These are phyloP conservation scores for Rhinolophus ferrumequinum DNA, from an alignment of 2,113 vertebrate species.

Conservation along the genomic window DNA sequence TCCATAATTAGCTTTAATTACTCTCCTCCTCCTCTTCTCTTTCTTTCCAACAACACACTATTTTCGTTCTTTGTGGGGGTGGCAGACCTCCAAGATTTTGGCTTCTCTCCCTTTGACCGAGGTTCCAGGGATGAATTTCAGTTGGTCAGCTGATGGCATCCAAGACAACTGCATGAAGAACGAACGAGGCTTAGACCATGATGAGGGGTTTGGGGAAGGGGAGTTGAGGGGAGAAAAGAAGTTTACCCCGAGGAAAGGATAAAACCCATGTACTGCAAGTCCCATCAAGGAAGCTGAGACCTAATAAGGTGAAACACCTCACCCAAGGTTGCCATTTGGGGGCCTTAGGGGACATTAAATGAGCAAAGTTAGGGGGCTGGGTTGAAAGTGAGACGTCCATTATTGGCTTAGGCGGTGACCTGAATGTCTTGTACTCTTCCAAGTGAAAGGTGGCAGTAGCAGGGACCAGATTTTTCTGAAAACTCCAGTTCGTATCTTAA, in stretches of 20 bases:
- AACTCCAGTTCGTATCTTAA: not conserved
- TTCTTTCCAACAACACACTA: conserved; percentile 63
- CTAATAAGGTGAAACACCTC: not conserved
- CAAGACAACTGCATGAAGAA: not conserved
- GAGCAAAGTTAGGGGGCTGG: not conserved
- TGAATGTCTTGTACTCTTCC: not conserved
- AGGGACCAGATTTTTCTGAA: not conserved
- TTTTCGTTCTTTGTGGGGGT: conserved; percentile 67
- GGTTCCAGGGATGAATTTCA: not conserved
- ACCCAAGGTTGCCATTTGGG: no score
- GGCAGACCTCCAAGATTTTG: conserved; percentile 53
- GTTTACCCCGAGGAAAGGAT: not conserved
- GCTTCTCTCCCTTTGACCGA: conserved; percentile 5
- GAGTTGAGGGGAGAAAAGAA: no score
- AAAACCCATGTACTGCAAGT: not conserved
- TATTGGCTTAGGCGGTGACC: not conserved
- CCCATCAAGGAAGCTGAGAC: not conserved
- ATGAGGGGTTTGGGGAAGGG: not conserved
- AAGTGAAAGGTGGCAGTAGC: not conserved
- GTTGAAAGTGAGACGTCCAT: not conserved
- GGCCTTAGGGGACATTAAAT: no score
- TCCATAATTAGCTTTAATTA: conserved; percentile 75
- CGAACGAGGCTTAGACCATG: not conserved
- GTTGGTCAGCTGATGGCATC: not conserved
- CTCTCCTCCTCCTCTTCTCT: conserved; percentile 18